A percentile compares a stretch with the other conserved stretches of the same genome.
These are phyloP conservation scores for Gasterosteus aculeatus DNA, from an alignment of 2,113 vertebrate species.

Conservation along the genomic window DNA sequence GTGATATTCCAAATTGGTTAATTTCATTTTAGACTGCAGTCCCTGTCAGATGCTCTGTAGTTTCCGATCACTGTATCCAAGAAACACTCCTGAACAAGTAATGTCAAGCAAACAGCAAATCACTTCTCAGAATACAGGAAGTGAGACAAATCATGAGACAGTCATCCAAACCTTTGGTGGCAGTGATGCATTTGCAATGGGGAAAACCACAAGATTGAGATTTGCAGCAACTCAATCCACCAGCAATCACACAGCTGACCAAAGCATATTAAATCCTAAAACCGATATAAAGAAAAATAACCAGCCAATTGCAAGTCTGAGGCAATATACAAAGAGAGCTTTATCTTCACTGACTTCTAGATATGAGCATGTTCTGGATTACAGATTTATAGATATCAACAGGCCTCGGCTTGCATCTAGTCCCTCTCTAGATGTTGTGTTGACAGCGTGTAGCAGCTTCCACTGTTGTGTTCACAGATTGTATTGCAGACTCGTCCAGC, in stretches of 20 bases:
- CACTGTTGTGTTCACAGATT: conserved; percentile 11
- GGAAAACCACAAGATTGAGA: conserved; percentile 1
- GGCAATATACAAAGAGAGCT: not conserved
- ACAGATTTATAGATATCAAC: not conserved
- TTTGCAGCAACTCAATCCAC: conserved; percentile 23
- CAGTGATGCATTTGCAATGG: conserved; percentile 10
- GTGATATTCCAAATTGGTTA: not conserved
- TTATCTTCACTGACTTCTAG: not conserved
- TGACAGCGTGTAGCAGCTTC: conserved; percentile 3
- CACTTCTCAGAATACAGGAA: conserved; percentile 35
- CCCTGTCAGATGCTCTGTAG: not conserved
- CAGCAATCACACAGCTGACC: not conserved
- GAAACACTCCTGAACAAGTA: not conserved
- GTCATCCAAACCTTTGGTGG: conserved; percentile 32
- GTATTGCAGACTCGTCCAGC: conserved; percentile 50
- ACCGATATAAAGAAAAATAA: not conserved
- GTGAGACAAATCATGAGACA: conserved; percentile 21
- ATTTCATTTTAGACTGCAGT: not conserved
- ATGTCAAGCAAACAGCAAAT: not conserved
- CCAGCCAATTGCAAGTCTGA: not conserved
- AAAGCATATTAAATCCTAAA: not conserved
- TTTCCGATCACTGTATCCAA: not conserved
- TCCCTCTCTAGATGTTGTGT: not conserved
- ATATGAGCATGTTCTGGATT: not conserved
- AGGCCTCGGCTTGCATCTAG: not conserved